phyloP scores from a whole-genome alignment of 1,140 invertebrate genomes.

The Temnothorax longispinosus region DNA sequence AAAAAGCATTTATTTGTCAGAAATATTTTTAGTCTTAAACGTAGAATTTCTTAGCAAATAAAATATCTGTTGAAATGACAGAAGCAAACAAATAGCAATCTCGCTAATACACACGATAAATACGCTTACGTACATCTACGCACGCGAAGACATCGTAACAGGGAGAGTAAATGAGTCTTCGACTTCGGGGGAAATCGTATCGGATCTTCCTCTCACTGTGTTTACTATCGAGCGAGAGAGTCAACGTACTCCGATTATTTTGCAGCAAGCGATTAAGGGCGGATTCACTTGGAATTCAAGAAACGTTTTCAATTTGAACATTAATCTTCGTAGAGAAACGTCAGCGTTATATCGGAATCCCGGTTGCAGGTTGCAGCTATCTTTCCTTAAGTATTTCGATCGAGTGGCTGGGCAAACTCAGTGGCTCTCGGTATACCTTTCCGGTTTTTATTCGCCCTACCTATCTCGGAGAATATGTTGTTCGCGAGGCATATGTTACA shows the following conservation, averaged over 20 bases:
- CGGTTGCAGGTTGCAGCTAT: conserved; percentile 52
- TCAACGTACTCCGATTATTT: conserved; percentile 52
- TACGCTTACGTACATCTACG: neutral
- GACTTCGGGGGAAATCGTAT: conserved; percentile 22
- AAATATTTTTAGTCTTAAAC: neutral
- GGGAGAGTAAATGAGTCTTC: conserved; percentile 20
- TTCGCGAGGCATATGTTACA: conserved; percentile 47
- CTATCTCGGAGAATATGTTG: conserved; percentile 37
- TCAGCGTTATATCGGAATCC: conserved; percentile 51
- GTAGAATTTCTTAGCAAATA: neutral
- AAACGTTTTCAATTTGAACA: conserved; percentile 74
- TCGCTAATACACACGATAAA: neutral
- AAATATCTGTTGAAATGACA: neutral
- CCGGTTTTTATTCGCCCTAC: conserved; percentile 29
- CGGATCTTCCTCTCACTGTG: conserved; percentile 13
- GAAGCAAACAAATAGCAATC: neutral
- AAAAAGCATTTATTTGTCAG: no score
- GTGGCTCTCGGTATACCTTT: neutral
- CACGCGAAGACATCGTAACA: neutral
- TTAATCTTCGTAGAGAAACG: conserved; percentile 69
- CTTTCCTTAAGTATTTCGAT: conserved; percentile 61
- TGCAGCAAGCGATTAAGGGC: conserved; percentile 46
- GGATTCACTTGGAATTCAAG: conserved; percentile 68
- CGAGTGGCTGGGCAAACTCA: conserved; percentile 43
- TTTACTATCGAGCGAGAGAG: conserved; percentile 26